These are phyloP conservation scores for Zalophus californianus DNA, from an alignment of 2,797 vertebrate species.

Conservation along the genomic window DNA sequence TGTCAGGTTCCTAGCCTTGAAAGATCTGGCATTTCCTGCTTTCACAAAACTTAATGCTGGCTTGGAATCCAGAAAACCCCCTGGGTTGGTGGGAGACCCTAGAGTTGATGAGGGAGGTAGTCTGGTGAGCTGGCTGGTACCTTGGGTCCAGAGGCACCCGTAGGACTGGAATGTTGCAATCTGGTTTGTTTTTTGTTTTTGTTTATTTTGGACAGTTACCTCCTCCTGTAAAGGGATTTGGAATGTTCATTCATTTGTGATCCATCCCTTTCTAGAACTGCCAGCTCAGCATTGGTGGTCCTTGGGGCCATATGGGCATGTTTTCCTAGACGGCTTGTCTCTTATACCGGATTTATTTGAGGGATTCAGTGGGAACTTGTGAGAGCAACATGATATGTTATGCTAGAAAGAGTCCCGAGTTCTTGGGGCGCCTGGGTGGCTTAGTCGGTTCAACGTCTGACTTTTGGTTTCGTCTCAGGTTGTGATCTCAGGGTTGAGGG, in stretches of 20 bases:
- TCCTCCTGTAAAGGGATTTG: neutral
- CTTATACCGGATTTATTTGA: neutral
- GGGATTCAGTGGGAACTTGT: neutral
- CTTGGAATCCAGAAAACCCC: neutral
- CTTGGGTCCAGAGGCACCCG: neutral
- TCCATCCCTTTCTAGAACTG: neutral
- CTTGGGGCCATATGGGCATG: neutral
- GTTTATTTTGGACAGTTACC: neutral
- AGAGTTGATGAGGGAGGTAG: neutral
- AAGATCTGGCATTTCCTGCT: constrained; percentile 76
- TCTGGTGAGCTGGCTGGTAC: neutral
- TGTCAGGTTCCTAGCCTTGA: constrained; percentile 69
- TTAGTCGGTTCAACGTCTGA: neutral
- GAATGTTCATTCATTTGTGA: neutral
- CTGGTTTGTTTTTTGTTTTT: neutral
- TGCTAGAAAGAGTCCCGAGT: neutral
- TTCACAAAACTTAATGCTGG: neutral
- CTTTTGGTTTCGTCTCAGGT: neutral
- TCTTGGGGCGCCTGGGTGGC: neutral
- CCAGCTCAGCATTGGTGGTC: neutral
- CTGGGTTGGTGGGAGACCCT: neutral
- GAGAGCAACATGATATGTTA: neutral
- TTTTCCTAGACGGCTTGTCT: neutral
- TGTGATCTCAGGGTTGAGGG: neutral
- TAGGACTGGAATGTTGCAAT: neutral